Conservation (phyloP, 2,888 invertebrate species). For the Epinotia brunnichana region DNA sequence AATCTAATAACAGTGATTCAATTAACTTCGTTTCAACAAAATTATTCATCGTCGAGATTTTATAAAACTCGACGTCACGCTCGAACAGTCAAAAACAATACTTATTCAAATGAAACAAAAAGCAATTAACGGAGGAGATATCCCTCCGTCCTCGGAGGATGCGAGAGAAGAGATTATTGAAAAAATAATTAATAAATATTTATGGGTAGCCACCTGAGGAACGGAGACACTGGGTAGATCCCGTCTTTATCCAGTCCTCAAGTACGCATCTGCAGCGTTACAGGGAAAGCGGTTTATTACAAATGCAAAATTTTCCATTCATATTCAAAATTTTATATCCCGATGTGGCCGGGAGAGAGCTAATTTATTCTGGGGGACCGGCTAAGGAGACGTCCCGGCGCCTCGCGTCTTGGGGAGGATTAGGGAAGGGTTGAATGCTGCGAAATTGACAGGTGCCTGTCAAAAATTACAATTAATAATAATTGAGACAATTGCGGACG, state of each 20-base stretch:
- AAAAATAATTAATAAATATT: constrained; percentile 85
- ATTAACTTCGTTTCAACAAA: constrained; percentile 68
- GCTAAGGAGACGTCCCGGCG: constrained; percentile 75
- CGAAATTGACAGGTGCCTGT: constrained; percentile 83
- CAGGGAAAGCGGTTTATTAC: constrained; percentile 88
- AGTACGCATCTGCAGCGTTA: constrained; percentile 78
- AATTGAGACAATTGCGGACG: constrained; percentile 76
- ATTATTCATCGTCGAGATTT: constrained; percentile 78
- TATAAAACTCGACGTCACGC: constrained; percentile 75
- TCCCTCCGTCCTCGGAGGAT: constrained; percentile 79
- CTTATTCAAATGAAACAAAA: constrained; percentile 84
- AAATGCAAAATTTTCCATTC: constrained; percentile 94
- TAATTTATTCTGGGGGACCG: constrained; percentile 88
- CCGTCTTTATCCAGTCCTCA: constrained; percentile 76
- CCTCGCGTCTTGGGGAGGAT: constrained; percentile 79
- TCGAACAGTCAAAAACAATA: constrained; percentile 82
- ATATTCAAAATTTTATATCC: constrained; percentile 96
- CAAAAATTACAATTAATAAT: constrained; percentile 84
- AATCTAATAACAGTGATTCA: constrained; percentile 66
- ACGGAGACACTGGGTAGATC: constrained; percentile 66
- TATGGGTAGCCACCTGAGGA: constrained; percentile 82
- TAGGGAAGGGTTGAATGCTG: constrained; percentile 80
- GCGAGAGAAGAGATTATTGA: constrained; percentile 82
- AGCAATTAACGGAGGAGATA: constrained; percentile 82
- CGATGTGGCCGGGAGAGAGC: constrained; percentile 86